Conservation (phyloP, 1,140 invertebrate species). For the Diplogasteroides magnus region DNA sequence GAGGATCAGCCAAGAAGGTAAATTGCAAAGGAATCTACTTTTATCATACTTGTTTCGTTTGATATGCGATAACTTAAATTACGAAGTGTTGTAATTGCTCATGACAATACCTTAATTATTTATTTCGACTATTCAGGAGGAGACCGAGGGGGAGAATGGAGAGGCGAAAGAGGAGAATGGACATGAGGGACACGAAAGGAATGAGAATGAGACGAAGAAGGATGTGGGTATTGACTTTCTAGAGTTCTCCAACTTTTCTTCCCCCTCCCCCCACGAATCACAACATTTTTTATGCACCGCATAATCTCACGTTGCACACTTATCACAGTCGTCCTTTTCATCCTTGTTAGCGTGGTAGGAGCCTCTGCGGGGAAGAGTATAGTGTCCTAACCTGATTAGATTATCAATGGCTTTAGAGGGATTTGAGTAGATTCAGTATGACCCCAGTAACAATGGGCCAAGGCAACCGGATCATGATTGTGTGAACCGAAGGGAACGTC, state of each 20-base stretch:
- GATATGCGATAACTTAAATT: background rate
- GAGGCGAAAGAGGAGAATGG: slow-evolving; percentile 24
- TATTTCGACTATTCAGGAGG: background rate
- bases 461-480: slow-evolving; percentile 1
- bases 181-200: slow-evolving; percentile 2
- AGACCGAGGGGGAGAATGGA: slow-evolving; percentile 15
- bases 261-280: background rate
- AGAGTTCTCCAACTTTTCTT: slow-evolving; percentile 5
- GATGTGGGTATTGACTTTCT: slow-evolving; percentile 20
- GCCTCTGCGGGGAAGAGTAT: background rate
- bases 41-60: no score
- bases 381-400: slow-evolving; percentile 4
- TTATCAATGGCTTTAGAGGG: no score
- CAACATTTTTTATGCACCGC: background rate
- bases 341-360: background rate
- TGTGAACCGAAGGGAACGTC: background rate
- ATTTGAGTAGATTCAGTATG: no score
- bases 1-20: no score
- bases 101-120: background rate
- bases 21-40: no score
- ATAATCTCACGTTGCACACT: background rate
- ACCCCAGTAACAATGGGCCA: no score
- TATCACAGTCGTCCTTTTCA: background rate
- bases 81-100: background rate
- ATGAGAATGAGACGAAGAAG: slow-evolving; percentile 15